Base-by-base conservation (phyloP, 2,888 invertebrate species). In the Agrochola lota region DNA sequence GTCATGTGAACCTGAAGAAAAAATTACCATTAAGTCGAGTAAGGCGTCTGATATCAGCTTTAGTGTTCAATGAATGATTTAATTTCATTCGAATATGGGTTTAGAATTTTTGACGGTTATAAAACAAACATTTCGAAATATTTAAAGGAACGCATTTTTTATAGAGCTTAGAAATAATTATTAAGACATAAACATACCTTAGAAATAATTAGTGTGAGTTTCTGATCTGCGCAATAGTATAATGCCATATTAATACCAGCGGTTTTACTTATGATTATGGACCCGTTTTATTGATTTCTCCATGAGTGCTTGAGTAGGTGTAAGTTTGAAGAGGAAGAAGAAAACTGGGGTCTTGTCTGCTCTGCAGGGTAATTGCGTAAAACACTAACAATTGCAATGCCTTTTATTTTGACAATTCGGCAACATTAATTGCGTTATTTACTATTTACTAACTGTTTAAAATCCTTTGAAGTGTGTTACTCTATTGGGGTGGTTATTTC, bases 61-160 rank as follows among this genome's bases (percentile, higher is more conserved):
- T 35, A 40, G 30, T 30, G 17, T 60, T 35, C 7, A 57, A n/a
- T 59, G 6, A 49, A 26, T 77, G 20, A 68, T 60, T 17, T 23
- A 4, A 43, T 35, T 35, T 35, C 2, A 30, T 67, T 62, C 20
- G 15, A 62, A 78, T 46, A 17, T 12, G n/a, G 26, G 30, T 52
- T 79, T 59, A 20, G 3, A 59, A 52, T 12, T n/a, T 17, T n/a
- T 7, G 0, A n/a, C 20, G 8, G 1, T 12, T 23, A 35, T 23
- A n/a, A 30, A 12, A 23, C n/a, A n/a, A 30, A 83, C 55, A 77
- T 80, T 83, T 80, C 63, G 5, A 40, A 60, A 62, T 66, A 60
- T 59, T 35, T 43, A 57, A 59, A 59, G 7, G 26, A 30, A 40
- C 11, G 35, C 15, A 74, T 3, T 57, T 74, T 71, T 11, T 15